A percentile compares a stretch with the other conserved stretches of the same genome.
phyloP scores from a whole-genome alignment of 2,888 invertebrate species.

The Apoderus coryli region DNA sequence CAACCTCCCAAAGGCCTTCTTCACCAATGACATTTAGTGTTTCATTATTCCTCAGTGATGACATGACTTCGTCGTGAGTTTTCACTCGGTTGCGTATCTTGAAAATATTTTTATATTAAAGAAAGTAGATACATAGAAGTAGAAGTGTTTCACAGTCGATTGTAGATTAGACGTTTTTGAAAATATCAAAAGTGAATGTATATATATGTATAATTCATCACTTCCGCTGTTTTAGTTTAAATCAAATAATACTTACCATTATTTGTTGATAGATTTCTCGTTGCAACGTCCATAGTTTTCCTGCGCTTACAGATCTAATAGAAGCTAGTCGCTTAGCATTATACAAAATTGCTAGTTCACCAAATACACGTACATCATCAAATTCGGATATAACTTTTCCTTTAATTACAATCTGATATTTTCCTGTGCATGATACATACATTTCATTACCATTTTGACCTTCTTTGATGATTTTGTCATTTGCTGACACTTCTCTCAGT shows the following conservation, averaged over 20 bases:
- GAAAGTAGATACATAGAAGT: too few species aligned
- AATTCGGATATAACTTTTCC: slow-evolving; percentile 59
- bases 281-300: too few species aligned
- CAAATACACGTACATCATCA: slow-evolving; percentile 56
- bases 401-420: slow-evolving; percentile 72
- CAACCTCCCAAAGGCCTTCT: slow-evolving; percentile 63
- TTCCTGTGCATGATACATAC: slow-evolving; percentile 74
- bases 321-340: slow-evolving; percentile 85
- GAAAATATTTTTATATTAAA: too few species aligned
- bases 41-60: slow-evolving; percentile 71
- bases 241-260: too few species aligned
- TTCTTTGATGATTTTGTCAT: slow-evolving; percentile 28
- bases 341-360: slow-evolving; percentile 87
- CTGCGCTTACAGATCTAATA: slow-evolving; percentile 65
- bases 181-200: too few species aligned
- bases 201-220: too few species aligned
- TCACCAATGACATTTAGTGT: slow-evolving; percentile 57
- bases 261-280: too few species aligned
- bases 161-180: too few species aligned
- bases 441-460: slow-evolving; percentile 53
- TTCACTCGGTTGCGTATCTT: too few species aligned
- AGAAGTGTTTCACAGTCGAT: too few species aligned
- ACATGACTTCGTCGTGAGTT: slow-evolving; percentile 69
- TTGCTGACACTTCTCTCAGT: slow-evolving; percentile 21
- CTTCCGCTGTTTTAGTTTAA: too few species aligned